Evolutionary conservation across 1,140 invertebrate genomes (phyloP).

Genomic region (Tigriopus japonicus): DNA sequence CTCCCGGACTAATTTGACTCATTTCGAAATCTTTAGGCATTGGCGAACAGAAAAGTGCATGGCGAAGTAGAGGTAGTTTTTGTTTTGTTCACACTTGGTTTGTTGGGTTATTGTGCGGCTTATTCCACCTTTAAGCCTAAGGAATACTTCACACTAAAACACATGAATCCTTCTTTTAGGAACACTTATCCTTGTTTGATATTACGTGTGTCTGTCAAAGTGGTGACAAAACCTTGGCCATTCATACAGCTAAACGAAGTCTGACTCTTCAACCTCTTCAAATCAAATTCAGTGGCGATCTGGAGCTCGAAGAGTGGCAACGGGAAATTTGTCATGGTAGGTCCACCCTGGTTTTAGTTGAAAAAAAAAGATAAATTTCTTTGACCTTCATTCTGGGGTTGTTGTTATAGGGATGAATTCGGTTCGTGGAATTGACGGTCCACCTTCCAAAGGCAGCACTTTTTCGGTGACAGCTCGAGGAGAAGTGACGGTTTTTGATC

Average conservation of each 20-base stretch:
- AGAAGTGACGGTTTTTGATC: slow-evolving; percentile 59
- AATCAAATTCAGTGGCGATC: slow-evolving; percentile 52
- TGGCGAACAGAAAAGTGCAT: slow-evolving; percentile 11
- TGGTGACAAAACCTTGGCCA: slow-evolving; percentile 49
- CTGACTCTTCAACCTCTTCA: slow-evolving; percentile 29
- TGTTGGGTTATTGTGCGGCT: neutral
- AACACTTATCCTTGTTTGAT: slow-evolving; percentile 42
- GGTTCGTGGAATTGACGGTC: slow-evolving; percentile 43
- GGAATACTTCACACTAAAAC: too few relatives aligned
- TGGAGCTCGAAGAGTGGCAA: slow-evolving; percentile 69
- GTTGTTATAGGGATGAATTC: slow-evolving; percentile 38
- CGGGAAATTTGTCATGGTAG: slow-evolving; percentile 33
- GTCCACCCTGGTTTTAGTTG: neutral
- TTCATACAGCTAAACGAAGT: slow-evolving; percentile 43
- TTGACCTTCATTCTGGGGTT: neutral
- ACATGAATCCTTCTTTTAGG: too few relatives aligned
- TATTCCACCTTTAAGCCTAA: too few relatives aligned
- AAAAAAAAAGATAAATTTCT: neutral
- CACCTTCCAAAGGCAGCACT: slow-evolving; percentile 44
- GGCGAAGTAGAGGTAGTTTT: slow-evolving; percentile 8
- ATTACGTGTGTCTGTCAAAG: slow-evolving; percentile 49
- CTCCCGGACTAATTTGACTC: too few relatives aligned
- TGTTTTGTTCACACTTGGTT: neutral
- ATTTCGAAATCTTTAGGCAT: neutral
- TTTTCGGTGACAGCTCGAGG: slow-evolving; percentile 58